Conservation (phyloP, 2,797 vertebrate genomes). For the Dallia pectoralis region DNA sequence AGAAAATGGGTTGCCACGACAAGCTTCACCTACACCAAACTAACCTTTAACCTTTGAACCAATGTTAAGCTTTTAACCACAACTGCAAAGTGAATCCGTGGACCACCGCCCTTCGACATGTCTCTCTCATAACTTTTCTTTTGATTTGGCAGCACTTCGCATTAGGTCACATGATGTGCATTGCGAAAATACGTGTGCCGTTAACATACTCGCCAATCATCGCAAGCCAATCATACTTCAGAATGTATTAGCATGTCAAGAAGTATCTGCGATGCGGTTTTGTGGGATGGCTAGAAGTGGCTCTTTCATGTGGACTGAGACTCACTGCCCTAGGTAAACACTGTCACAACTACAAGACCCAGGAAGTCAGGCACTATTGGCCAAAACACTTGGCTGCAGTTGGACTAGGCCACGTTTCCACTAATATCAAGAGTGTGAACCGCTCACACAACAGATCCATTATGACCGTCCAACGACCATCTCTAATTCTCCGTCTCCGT, state of each 20-base stretch:
- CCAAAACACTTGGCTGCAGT: not conserved
- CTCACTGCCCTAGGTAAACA: not conserved
- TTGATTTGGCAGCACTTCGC: not conserved
- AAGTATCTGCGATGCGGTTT: not conserved
- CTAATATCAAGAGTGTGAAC: not conserved
- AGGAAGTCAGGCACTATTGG: not conserved
- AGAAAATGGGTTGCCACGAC: not conserved
- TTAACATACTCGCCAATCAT: not conserved
- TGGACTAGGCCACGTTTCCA: not conserved
- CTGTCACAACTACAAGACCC: not conserved
- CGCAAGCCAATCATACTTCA: not conserved
- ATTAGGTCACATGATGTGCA: not conserved
- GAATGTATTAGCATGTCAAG: not conserved
- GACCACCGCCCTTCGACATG: not conserved
- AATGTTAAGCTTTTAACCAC: not conserved
- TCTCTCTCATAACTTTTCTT: not conserved
- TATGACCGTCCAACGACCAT: too few species aligned
- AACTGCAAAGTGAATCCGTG: not conserved
- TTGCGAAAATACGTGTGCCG: not conserved
- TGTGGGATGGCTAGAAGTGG: not conserved
- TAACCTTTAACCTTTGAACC: not conserved
- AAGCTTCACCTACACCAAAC: not conserved
- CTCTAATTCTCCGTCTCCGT: not conserved
- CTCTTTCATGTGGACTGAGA: conserved; percentile 1
- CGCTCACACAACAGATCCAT: not conserved